Conservation (phyloP, 2,888 invertebrate genomes). For the Hypselothyrea guttata region DNA sequence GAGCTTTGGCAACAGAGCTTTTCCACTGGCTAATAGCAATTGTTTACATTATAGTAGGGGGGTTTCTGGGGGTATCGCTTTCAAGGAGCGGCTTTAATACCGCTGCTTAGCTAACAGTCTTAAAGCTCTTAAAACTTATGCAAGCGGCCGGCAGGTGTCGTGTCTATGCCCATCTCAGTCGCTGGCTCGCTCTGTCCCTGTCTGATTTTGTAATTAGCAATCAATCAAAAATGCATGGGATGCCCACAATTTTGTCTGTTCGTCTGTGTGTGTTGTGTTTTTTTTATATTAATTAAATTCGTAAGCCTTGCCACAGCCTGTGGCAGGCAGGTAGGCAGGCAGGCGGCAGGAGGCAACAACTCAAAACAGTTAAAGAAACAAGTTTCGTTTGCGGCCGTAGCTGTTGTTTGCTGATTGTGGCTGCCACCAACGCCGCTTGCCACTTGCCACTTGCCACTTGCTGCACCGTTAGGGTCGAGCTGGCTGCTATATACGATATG, state of each 20-base stretch:
- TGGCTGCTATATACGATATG: no score
- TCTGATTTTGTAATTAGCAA: slow-evolving; percentile 70
- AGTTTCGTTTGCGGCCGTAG: slow-evolving; percentile 13
- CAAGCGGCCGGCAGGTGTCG: slow-evolving; percentile 25
- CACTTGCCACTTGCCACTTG: slow-evolving; percentile 42
- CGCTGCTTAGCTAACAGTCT: slow-evolving; percentile 23
- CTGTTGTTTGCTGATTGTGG: slow-evolving; percentile 3
- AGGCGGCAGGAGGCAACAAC: no score
- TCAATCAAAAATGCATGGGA: slow-evolving; percentile 73
- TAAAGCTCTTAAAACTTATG: slow-evolving; percentile 20
- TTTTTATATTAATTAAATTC: slow-evolving; percentile 71
- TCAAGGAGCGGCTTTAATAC: slow-evolving; percentile 22
- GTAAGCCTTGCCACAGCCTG: slow-evolving; percentile 57
- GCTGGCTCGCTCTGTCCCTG: no score
- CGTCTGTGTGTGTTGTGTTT: slow-evolving; percentile 10
- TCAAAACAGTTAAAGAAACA: slow-evolving; percentile 16
- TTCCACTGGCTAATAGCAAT: no score
- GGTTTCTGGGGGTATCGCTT: not conserved
- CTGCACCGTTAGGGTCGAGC: slow-evolving; percentile 66
- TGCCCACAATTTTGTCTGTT: slow-evolving; percentile 62
- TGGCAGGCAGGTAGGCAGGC: slow-evolving; percentile 48
- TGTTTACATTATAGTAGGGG: not conserved
- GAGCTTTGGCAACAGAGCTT: no score
- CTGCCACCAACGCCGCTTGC: slow-evolving; percentile 44
- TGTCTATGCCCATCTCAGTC: not conserved